Evolutionary conservation across 2,797 vertebrate species (phyloP), one percentile per base, ranked within the genome.

Genomic region (Pantherophis vulpinus): DNA sequence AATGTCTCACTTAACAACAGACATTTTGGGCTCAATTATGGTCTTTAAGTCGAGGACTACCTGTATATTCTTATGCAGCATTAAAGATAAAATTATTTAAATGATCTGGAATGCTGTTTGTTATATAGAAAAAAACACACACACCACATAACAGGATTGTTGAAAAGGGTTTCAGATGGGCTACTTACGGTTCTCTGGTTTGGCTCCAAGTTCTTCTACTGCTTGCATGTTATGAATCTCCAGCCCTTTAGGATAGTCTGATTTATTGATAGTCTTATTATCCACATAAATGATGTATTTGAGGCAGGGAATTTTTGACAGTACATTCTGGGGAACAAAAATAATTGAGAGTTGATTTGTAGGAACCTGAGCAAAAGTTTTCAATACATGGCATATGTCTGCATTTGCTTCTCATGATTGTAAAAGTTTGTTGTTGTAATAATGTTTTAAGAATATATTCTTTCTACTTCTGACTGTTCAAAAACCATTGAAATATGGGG

Each of bases 281-380:
- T 99, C 99, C 96, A 99, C 99, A n/a, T 98, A 99, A 97, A 99
- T 98, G 55, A 99, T 98, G 54, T 99, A 99, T 95, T 98, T 99
- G 95, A 99, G 97, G 95, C 98, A 98, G 47, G 95, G 98, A 89
- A 99, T 98, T 93, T 98, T 97, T 87, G 98, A 95, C 94, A 99
- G 96, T 86, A 99, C 98, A 66, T 93, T 95, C 99, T 99, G 90
- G 32, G 66, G 47, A 91, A 63, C 5, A 96, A 96, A 94, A 23
- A 2, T 86, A 92, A 58, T 16, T 74, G 83, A 95, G 74, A 16
- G 92, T 86, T 87, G 89, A 87, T 58, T 51, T 93, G 29, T 23
- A 29, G 9, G 55, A 32, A 66, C 25, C 42, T n/a, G 13, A 54
- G 20, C 9, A 63, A 14, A 91, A 18, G 14, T 59, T 70, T 32